Evolutionary conservation across 1,140 invertebrate genomes (phyloP), one percentile per base, ranked within the genome.

Genomic region (Paracyclopina nana): DNA sequence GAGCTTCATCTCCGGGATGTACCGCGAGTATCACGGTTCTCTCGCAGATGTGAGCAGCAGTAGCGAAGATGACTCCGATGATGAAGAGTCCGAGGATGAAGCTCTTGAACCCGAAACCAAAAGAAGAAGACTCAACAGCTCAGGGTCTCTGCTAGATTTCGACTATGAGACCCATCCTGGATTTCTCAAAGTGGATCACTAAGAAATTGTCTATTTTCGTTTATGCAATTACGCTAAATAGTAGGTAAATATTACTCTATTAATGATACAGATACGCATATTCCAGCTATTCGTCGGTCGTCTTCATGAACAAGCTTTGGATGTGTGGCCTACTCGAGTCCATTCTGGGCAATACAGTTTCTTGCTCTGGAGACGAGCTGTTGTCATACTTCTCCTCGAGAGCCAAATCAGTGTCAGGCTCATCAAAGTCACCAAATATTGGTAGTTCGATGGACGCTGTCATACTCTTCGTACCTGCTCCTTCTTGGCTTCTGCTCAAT

Each of bases 1-100:
- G 6, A n/a, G 6, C 8, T 41, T 50, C 24, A 24, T 50, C 2
- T 16, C n/a, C 14, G 6, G 6, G n/a, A 20, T 28, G 6, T 48
- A 48, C 45, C 45, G 45, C 3, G 27, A 12, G 45, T 48, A 48
- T 48, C 27, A 22, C 25, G 34, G 34, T 2, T n/a, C 34, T 9
- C 14, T 38, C n/a, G 20, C 20, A 4, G n/a, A n/a, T n/a, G n/a
- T n/a, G n/a, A 9, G 8, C n/a, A 30, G 29, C n/a, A 22, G 40
- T 6, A 22, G 14, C 8, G 45, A n/a, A 12, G 28, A 29, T 5
- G 16, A 20, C 4, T 11, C 4, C 22, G 25, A 27, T 6, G 45
- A 48, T 30, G 16, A 14, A 16, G 45, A 48, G 4, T 24, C 27
- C 27, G 45, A 48, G n/a, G 45, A 48, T 12, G 43, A 22, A 12